Evolutionary conservation across 2,113 vertebrate species (phyloP), one percentile per base, ranked within the genome.

Genomic region (Odontesthes bonariensis): DNA sequence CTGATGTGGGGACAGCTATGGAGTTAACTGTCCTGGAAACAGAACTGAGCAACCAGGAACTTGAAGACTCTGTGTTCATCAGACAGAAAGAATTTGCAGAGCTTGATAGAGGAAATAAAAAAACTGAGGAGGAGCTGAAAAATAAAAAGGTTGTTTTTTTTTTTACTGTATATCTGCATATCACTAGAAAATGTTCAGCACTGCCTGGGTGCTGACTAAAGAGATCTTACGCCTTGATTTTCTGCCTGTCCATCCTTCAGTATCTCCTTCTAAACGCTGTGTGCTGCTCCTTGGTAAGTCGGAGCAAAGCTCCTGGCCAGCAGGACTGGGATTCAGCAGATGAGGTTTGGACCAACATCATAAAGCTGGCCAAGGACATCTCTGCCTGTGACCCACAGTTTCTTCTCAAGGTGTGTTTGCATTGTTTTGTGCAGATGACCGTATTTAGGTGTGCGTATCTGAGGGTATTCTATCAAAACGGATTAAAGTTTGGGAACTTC

Each of bases 361-460:
- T 62, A 32, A 32, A 61, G 12, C 69, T 94, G 63, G 94, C 90
- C 0, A 75, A 86, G 16, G 88, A 93, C 4, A 84, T 97, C 52
- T 93, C 95, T 17, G 55, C 47, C 1, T 27, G 40, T 6, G 96
- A 97, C 49, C 94, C 96, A 0, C 91, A 97, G 89, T 97, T 97
- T 88, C 85, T 97, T 68, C 94, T 97, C 10, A 97, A 97, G 95
- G 96, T 96, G 84, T 55, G 73, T 31, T 2, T 61, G 10, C 0
- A 5, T 35, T 2, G 33, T 20, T 59, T 19, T 38, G 19, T 40
- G 19, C 35, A 8, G 12, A 6, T 27, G 51, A n/a, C 6, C 3
- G 23, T 13, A 5, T 6, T 14, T 27, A 55, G 14, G n/a, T 12
- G 6, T 27, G 14, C 9, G 22, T 27, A 55, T 35, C 16, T 35